phyloP scores from a whole-genome alignment of 2,888 invertebrate species.

The Unio pictorum region DNA sequence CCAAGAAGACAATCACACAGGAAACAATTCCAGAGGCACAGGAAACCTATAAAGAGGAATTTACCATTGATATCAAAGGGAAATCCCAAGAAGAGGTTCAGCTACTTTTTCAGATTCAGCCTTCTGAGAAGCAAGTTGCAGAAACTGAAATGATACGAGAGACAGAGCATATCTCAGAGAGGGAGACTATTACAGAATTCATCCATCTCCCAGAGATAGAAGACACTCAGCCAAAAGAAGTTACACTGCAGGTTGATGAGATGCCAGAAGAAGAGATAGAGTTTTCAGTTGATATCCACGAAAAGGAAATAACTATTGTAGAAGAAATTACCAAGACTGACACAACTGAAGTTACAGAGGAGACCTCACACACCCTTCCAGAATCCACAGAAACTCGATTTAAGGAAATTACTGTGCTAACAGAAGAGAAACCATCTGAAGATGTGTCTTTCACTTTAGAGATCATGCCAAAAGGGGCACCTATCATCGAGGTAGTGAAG shows the following conservation, averaged over 20 bases:
- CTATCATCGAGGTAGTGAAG: conserved; percentile 14
- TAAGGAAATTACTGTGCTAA: conserved; percentile 32
- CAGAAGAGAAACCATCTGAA: conserved; percentile 33
- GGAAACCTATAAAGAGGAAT: conserved; percentile 46
- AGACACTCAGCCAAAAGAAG: conserved; percentile 37
- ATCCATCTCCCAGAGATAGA: conserved; percentile 34
- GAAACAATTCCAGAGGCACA: conserved; percentile 33
- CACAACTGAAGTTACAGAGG: conserved; percentile 28
- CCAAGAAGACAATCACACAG: conserved; percentile 24
- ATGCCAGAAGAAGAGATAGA: conserved; percentile 37
- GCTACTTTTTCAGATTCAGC: conserved; percentile 51
- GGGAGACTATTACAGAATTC: conserved; percentile 26
- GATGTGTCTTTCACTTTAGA: conserved; percentile 25
- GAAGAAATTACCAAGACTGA: conserved; percentile 35
- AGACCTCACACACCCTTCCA: conserved; percentile 29
- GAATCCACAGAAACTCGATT: conserved; percentile 22
- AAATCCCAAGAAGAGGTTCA: conserved; percentile 56
- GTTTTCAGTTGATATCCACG: conserved; percentile 33
- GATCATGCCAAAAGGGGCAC: conserved; percentile 13
- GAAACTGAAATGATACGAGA: conserved; percentile 37
- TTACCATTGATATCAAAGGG: conserved; percentile 44
- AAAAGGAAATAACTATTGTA: conserved; percentile 35
- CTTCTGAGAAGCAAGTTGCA: conserved; percentile 40
- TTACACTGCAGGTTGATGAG: conserved; percentile 37
- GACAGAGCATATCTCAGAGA: conserved; percentile 30